Conservation (phyloP, 1,140 invertebrate species). For the Lepidurus couesii region DNA sequence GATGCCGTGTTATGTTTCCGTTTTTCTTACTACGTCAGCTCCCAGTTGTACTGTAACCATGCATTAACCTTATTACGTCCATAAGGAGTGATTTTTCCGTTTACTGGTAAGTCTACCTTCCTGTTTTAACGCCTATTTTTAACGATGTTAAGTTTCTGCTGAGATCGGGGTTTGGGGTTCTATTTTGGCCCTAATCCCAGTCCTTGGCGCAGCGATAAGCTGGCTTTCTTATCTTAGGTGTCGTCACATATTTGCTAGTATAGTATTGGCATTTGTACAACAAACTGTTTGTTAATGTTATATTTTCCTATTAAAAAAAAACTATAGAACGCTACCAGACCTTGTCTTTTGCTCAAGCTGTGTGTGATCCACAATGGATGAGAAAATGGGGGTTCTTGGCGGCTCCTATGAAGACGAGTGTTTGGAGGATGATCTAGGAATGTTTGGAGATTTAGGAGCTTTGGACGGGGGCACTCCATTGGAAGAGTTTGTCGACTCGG, state of each 20-base stretch:
- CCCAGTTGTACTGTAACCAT: not conserved
- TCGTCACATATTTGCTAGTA: no score
- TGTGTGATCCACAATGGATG: constrained; percentile 14
- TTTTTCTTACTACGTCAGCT: not conserved
- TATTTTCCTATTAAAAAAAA: no score
- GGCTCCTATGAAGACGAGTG: not conserved
- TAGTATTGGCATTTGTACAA: no score
- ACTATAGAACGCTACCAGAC: not conserved
- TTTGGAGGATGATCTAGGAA: constrained; percentile 28
- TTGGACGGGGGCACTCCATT: constrained; percentile 27
- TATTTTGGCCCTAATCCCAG: not conserved
- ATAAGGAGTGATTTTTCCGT: not conserved
- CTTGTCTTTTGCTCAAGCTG: not conserved
- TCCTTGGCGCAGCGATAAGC: not conserved
- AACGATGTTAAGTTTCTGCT: not conserved
- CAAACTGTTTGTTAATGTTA: no score
- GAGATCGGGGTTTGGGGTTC: not conserved
- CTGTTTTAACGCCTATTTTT: not conserved
- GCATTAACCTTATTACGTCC: not conserved
- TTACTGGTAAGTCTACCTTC: not conserved
- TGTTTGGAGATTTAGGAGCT: constrained; percentile 33
- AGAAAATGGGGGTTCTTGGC: not conserved
- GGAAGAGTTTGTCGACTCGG: constrained; percentile 31
- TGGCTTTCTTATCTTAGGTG: no score
- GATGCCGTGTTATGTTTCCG: constrained; percentile 6